Percentiles rank a stretch among this genome's conserved stretches.
These are phyloP conservation scores for Drosophila paracracens DNA, from an alignment of 2,888 invertebrate genomes.

Conservation along the genomic window DNA sequence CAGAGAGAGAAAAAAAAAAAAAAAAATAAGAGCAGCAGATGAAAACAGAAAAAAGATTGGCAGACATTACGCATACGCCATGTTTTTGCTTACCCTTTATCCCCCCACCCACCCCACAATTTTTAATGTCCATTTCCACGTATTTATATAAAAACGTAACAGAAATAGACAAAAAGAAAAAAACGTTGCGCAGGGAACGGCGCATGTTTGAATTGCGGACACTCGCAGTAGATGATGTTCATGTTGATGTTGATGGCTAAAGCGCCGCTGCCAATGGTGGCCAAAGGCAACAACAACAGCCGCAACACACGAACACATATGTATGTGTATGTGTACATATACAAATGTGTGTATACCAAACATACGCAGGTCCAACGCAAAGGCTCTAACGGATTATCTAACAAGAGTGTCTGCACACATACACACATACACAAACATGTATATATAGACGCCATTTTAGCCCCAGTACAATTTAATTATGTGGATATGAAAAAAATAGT, in stretches of 20 bases:
- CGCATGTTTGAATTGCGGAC: slow-evolving; percentile 86
- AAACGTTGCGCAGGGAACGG: slow-evolving; percentile 83
- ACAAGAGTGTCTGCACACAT: slow-evolving; percentile 13
- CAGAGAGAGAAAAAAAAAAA: slow-evolving; percentile 2
- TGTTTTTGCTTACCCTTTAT: slow-evolving; percentile 11
- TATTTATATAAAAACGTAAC: not conserved
- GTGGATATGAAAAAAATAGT: not conserved
- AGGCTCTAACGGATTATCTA: slow-evolving; percentile 47
- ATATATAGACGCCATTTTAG: slow-evolving; percentile 41
- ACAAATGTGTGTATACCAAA: not conserved
- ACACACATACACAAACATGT: not conserved
- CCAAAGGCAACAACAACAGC: slow-evolving; percentile 14
- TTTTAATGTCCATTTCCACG: slow-evolving; percentile 2
- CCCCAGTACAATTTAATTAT: not conserved
- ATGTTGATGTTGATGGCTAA: slow-evolving; percentile 25
- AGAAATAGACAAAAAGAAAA: slow-evolving; percentile 14
- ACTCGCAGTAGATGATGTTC: slow-evolving; percentile 70
- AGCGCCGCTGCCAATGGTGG: slow-evolving; percentile 69
- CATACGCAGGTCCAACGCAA: slow-evolving; percentile 11
- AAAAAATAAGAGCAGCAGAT: slow-evolving; percentile 28
- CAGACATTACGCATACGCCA: slow-evolving; percentile 61
- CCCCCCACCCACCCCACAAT: not conserved
- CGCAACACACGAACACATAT: not conserved
- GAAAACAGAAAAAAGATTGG: slow-evolving; percentile 17
- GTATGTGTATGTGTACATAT: slow-evolving; percentile 1